These are phyloP conservation scores for Hololepta plana DNA, from an alignment of 2,888 invertebrate species.

Conservation along the genomic window DNA sequence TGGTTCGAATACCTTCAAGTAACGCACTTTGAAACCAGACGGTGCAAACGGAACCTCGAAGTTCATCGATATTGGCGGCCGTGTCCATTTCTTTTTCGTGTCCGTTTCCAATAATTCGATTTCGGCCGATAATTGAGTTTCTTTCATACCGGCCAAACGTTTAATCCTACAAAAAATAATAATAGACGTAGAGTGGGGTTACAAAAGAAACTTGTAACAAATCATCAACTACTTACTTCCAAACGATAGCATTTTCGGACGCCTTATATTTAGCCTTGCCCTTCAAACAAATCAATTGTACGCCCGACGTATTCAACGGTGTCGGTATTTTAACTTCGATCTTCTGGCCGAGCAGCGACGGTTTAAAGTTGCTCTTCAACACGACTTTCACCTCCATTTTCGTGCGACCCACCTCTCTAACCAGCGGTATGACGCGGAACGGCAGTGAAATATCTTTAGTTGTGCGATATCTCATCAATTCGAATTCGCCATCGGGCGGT, in stretches of 20 bases:
- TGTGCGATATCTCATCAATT: conserved; percentile 98
- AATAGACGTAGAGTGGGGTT: not conserved
- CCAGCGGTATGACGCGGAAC: conserved; percentile 96
- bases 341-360: conserved; percentile 93
- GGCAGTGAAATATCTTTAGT: conserved; percentile 99
- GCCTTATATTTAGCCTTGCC: conserved; percentile 99
- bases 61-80: conserved; percentile 99
- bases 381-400: conserved; percentile 99
- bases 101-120: conserved; percentile 96
- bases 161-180: conserved; percentile 64
- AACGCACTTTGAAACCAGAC: conserved; percentile 98
- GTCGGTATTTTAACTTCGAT: conserved; percentile 99
- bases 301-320: conserved; percentile 95
- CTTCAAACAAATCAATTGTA: conserved; percentile 95
- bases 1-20: conserved; percentile 97
- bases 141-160: conserved; percentile 96
- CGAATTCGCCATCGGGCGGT: conserved; percentile 99
- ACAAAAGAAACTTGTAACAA: not conserved
- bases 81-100: conserved; percentile 99
- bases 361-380: conserved; percentile 97
- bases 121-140: conserved; percentile 97
- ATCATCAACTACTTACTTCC: conserved; percentile 27
- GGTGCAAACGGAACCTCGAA: conserved; percentile 99
- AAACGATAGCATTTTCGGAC: conserved; percentile 95
- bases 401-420: conserved; percentile 93